phyloP scores from a whole-genome alignment of 2,888 invertebrate genomes.

The Eristalis pertinax region DNA sequence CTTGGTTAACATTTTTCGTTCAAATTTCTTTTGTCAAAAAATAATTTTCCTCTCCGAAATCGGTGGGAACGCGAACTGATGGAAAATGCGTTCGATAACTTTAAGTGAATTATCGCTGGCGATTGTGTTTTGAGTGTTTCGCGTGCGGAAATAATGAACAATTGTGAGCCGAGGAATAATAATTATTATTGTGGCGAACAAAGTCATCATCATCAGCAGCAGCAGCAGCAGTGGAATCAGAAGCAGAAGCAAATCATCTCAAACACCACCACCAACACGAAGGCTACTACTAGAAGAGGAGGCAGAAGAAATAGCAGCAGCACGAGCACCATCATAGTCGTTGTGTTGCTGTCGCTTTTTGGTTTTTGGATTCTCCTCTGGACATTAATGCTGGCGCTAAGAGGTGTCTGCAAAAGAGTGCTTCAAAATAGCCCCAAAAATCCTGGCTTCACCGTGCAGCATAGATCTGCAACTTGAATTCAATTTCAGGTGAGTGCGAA shows the following conservation, averaged over 20 bases:
- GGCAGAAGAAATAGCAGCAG: slow-evolving; percentile 50
- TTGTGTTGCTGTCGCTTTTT: slow-evolving; percentile 70
- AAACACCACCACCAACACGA: slow-evolving; percentile 50
- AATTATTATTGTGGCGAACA: slow-evolving; percentile 68
- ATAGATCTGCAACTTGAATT: not conserved
- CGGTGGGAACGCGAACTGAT: slow-evolving; percentile 17
- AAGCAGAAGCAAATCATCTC: slow-evolving; percentile 38
- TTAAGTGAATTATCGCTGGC: not conserved
- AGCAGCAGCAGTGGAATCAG: not conserved
- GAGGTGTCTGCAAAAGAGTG: slow-evolving; percentile 47
- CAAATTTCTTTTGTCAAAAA: slow-evolving; percentile 64
- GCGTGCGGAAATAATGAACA: slow-evolving; percentile 65
- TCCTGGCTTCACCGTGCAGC: not conserved
- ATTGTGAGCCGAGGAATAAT: slow-evolving; percentile 47
- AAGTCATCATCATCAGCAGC: slow-evolving; percentile 61
- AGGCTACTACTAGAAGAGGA: slow-evolving; percentile 22
- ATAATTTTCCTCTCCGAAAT: slow-evolving; percentile 20
- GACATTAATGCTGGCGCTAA: slow-evolving; percentile 64
- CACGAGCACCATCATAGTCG: slow-evolving; percentile 44
- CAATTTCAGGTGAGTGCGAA: slow-evolving; percentile 22
- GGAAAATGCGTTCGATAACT: slow-evolving; percentile 13
- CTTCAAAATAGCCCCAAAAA: slow-evolving; percentile 27
- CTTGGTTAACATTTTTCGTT: slow-evolving; percentile 60
- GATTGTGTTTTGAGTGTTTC: slow-evolving; percentile 38
- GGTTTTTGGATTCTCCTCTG: slow-evolving; percentile 69